Evolutionary conservation across 2,113 vertebrate species (phyloP).

Genomic region (Martes martes): DNA sequence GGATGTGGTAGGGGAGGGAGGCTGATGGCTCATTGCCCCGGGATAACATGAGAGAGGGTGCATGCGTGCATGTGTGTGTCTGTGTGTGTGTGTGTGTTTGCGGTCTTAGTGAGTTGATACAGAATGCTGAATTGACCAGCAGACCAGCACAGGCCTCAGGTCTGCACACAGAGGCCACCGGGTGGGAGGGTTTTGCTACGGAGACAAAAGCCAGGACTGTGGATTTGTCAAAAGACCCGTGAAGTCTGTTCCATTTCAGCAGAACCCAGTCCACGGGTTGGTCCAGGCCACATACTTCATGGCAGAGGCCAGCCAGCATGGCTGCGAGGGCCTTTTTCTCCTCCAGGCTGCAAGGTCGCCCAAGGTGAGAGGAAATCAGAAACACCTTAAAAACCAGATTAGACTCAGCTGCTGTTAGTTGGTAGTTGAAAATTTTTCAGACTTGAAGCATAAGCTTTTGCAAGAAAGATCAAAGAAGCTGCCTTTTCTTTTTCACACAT

Average conservation of each 20-base stretch:
- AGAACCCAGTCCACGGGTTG: not conserved
- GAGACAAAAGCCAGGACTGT: not conserved
- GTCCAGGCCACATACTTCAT: not conserved
- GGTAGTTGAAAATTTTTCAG: not conserved
- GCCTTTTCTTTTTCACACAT: not conserved
- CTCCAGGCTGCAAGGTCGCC: not conserved
- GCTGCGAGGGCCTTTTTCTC: not conserved
- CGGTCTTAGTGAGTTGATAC: not conserved
- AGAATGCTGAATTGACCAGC: not conserved
- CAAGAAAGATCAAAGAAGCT: not conserved
- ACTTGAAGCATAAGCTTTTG: not conserved
- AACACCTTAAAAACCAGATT: not conserved
- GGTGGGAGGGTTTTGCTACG: not conserved
- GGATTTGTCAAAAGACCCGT: not conserved
- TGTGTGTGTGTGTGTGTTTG: not conserved
- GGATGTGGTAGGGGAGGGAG: not conserved
- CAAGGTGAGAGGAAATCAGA: not conserved
- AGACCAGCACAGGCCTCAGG: not conserved
- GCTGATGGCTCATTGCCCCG: not conserved
- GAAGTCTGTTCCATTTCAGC: not conserved
- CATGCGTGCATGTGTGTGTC: not conserved
- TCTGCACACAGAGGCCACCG: not conserved
- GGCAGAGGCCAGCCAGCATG: not conserved
- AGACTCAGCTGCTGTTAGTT: not conserved
- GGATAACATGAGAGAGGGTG: not conserved